Conservation (phyloP, 2,888 invertebrate genomes). For the Dicycla oo region DNA sequence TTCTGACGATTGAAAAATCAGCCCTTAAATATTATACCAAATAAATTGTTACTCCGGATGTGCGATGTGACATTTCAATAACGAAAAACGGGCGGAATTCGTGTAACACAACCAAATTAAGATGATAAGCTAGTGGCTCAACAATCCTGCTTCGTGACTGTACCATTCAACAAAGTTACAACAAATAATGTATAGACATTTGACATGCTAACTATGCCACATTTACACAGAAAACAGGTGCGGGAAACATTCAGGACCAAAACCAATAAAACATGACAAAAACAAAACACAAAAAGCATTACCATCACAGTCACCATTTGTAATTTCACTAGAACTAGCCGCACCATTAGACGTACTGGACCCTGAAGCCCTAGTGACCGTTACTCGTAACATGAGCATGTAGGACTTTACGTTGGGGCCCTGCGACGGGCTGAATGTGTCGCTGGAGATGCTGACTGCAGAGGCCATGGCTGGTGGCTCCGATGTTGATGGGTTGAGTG, state of each 20-base stretch:
- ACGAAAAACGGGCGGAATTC: too few relatives aligned
- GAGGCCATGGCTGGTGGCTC: constrained; percentile 93
- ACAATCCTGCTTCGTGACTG: too few relatives aligned
- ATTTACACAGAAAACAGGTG: constrained; percentile 27
- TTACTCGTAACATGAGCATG: constrained; percentile 94
- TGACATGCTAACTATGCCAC: constrained; percentile 51
- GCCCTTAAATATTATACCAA: too few relatives aligned
- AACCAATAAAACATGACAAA: constrained; percentile 10
- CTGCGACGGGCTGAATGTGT: constrained; percentile 94
- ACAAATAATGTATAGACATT: constrained; percentile 24
- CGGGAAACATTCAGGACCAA: constrained; percentile 17
- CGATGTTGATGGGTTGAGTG: constrained; percentile 92
- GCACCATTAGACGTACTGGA: constrained; percentile 72
- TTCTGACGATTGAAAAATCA: too few relatives aligned
- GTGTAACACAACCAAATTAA: too few relatives aligned
- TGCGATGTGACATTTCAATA: too few relatives aligned
- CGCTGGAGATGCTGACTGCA: constrained; percentile 96
- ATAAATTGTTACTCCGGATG: too few relatives aligned
- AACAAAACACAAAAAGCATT: constrained; percentile 61
- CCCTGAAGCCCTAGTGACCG: constrained; percentile 79
- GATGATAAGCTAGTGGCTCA: too few relatives aligned
- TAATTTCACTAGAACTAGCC: constrained; percentile 85
- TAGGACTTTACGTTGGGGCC: constrained; percentile 96
- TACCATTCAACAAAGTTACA: constrained; percentile 2
- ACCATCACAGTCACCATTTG: constrained; percentile 89